A percentile compares a stretch with the other conserved stretches of the same genome.
phyloP scores from a whole-genome alignment of 2,113 vertebrate species.

The Passer montanus region DNA sequence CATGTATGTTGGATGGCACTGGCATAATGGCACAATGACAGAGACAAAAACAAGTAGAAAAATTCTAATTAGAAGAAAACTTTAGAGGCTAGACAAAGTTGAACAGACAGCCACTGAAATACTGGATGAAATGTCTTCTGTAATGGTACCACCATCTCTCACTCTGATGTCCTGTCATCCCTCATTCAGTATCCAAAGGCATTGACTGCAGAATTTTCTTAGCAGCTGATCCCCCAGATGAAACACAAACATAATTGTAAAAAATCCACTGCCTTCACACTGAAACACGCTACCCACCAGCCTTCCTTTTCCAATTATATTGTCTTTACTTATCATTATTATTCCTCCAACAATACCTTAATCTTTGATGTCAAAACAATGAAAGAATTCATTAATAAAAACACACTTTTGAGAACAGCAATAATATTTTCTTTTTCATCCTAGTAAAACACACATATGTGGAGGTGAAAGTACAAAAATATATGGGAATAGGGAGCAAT shows the following conservation, averaged over 20 bases:
- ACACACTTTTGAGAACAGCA: background rate
- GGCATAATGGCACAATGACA: background rate
- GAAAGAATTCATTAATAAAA: background rate
- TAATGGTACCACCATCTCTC: background rate
- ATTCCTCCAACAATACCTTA: background rate
- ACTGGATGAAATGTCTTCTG: background rate
- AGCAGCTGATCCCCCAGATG: background rate
- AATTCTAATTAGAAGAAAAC: background rate
- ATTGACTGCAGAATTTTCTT: background rate
- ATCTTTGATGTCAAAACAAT: background rate
- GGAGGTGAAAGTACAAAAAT: background rate
- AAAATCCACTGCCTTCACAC: background rate
- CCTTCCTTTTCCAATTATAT: background rate
- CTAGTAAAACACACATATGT: background rate
- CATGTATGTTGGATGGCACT: background rate
- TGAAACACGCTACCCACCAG: background rate
- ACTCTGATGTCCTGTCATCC: background rate
- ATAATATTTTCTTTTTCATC: background rate
- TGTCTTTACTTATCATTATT: background rate
- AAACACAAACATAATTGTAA: background rate
- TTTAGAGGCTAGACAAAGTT: background rate
- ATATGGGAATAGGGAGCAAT: background rate
- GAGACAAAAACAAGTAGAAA: background rate
- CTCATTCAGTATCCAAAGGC: background rate
- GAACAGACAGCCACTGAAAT: background rate